phyloP scores from a whole-genome alignment of 2,797 vertebrate genomes.

The Pangasius sanitwongsei region DNA sequence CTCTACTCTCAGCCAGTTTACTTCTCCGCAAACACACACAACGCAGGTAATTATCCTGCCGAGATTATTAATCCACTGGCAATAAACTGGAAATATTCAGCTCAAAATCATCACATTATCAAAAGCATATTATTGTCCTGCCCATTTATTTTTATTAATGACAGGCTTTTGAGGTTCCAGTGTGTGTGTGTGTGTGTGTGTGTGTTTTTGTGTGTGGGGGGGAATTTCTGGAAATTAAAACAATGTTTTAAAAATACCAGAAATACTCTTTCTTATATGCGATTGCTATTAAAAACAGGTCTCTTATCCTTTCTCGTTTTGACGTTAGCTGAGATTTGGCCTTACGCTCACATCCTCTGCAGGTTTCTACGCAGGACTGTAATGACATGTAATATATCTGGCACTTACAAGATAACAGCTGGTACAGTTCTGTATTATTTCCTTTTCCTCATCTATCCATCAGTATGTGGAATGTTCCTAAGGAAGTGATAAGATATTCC shows the following conservation, averaged over 20 bases:
- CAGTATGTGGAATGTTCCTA: constrained; percentile 40
- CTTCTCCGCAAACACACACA: neutral
- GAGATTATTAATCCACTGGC: neutral
- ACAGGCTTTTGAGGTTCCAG: neutral
- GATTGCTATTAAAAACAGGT: neutral
- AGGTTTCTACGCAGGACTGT: neutral
- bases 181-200: neutral
- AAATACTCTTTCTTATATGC: too few species aligned
- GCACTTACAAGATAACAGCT: constrained; percentile 6
- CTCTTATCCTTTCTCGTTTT: neutral
- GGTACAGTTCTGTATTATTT: constrained; percentile 22
- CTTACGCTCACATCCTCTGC: neutral
- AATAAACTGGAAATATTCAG: neutral
- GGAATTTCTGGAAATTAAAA: neutral
- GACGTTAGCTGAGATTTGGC: neutral
- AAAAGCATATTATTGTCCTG: neutral
- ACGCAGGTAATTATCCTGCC: neutral
- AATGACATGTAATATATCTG: constrained; percentile 9
- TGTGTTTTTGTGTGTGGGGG: too few species aligned
- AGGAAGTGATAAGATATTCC: constrained; percentile 43
- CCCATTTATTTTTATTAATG: neutral
- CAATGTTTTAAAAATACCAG: neutral
- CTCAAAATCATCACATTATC: neutral
- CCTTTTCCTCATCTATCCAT: neutral
- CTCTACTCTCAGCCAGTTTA: neutral